Conservation (phyloP, 2,797 vertebrate genomes). For the Eupleurogrammus muticus region DNA sequence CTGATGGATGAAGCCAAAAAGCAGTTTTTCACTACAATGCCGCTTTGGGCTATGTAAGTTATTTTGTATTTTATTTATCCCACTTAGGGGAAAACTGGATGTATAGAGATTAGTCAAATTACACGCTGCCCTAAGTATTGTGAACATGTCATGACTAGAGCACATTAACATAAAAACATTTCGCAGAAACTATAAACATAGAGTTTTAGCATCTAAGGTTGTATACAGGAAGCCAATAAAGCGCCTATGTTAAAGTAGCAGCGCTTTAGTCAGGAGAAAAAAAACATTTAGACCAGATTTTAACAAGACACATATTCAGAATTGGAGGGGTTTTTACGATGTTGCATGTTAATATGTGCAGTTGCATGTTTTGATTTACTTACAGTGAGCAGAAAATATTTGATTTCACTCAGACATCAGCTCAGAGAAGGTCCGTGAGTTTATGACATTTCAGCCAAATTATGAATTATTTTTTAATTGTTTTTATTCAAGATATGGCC, state of each 20-base stretch:
- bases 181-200: not conserved
- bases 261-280: conserved; percentile 7
- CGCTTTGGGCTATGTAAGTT: no score
- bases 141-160: conserved; percentile 3
- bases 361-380: not conserved
- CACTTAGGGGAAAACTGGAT: no score
- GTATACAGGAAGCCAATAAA: conserved; percentile 5
- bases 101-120: not conserved
- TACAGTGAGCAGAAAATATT: not conserved
- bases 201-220: not conserved
- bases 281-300: conserved; percentile 4
- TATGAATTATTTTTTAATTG: conserved; percentile 2
- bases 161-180: not conserved
- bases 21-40: no score
- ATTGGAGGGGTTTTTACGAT: no score
- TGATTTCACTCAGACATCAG: not conserved
- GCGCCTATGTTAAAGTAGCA: not conserved
- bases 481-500: not conserved
- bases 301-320: not conserved
- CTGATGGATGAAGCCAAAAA: no score
- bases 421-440: not conserved
- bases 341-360: not conserved
- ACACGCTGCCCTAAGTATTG: conserved; percentile 6
- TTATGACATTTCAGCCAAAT: conserved; percentile 15
- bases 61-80: not conserved